Base-by-base conservation (phyloP, 2,113 vertebrate species). In the Potamarius usumacintae region DNA sequence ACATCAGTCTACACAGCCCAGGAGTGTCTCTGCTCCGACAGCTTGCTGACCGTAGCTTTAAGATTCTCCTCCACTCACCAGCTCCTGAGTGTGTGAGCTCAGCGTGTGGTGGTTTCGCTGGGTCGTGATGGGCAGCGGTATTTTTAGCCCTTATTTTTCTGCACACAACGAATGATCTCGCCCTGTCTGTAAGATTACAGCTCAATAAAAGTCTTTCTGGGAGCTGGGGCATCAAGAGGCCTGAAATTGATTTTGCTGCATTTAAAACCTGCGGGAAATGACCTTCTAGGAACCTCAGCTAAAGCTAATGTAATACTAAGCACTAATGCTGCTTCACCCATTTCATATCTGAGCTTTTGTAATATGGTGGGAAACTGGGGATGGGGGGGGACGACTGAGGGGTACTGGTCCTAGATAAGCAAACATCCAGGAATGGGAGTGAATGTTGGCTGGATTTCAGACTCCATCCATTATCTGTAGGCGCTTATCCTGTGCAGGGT, bases 191-290 rank as follows among this genome's bases (percentile, higher is more conserved):
- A 42, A 84, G 30, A 58, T 77, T 67, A 77, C 81, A 78, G 87
- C 74, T 88, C 82, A 84, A 79, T 84, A 84, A 55, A 82, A 57
- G 82, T 65, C 82, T 78, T 79, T 67, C 71, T 30, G 69, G 80
- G 27, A 80, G 76, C n/a, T 20, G 27, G 48, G 67, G 81, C 58
- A 85, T 86, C 65, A 58, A n/a, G 81, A 86, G 25, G 81, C 50
- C n/a, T 20, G 20, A n/a, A 85, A 88, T 90, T 88, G 89, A 90
- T 88, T 88, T 90, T 25, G n/a, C 50, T 52, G 14, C 78, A 62
- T 85, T 86, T 78, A 82, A 86, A 83, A 87, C 82, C 82, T 65
- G 72, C 17, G 60, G 72, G 74, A 65, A 69, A 80, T 58, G 80
- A 83, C 72, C 82, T 88, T 85, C 60, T 82, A 55, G 82, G 27